A percentile compares a stretch with the other conserved stretches of the same genome.
These are phyloP conservation scores for Crenichthys baileyi DNA, from an alignment of 2,797 vertebrate species.

Conservation along the genomic window DNA sequence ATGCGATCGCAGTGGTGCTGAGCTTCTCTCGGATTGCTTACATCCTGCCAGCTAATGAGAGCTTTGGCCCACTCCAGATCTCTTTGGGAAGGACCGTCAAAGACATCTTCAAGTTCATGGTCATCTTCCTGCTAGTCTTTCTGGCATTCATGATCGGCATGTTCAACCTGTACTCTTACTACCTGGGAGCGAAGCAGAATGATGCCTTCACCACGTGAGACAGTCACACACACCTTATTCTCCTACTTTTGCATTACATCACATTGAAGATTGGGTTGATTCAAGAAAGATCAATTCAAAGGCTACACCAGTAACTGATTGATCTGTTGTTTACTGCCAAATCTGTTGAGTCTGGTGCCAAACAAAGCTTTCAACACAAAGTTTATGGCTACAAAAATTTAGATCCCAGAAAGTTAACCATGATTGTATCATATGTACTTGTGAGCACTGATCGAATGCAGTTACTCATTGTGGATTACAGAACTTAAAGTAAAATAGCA, in stretches of 20 bases:
- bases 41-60: conserved; percentile 98
- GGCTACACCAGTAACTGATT: no score
- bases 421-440: no score
- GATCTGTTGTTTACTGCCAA: background rate
- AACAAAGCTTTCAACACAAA: no score
- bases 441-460: no score
- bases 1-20: conserved; percentile 95
- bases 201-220: conserved; percentile 98
- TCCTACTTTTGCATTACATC: background rate
- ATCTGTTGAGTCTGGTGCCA: background rate
- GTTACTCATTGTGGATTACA: no score
- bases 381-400: no score
- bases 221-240: background rate
- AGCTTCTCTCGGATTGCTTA: conserved; percentile 99
- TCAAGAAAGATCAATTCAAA: no score
- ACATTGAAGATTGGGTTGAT: background rate
- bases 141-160: conserved; percentile 99
- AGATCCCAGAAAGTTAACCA: no score
- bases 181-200: conserved; percentile 95
- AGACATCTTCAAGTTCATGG: conserved; percentile 99
- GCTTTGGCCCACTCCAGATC: conserved; percentile 98
- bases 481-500: no score
- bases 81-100: conserved; percentile 97
- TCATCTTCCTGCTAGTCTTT: conserved; percentile 98
- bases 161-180: conserved; percentile 99